A percentile compares a stretch with the other conserved stretches of the same genome.
Conservation (phyloP, 1,140 invertebrate genomes). For the Pogonomyrmex barbatus region DNA sequence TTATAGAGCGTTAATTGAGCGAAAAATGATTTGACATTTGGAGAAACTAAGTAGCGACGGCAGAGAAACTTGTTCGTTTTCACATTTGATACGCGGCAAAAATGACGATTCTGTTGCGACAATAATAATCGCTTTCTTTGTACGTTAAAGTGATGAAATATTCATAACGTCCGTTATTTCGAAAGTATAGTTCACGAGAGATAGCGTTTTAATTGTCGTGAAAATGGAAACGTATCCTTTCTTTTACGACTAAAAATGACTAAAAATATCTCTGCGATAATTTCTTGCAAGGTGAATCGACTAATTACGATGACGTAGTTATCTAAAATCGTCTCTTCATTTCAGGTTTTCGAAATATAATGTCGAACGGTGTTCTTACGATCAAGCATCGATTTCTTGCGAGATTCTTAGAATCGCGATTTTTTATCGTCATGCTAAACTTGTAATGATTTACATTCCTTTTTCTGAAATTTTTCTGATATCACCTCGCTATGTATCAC, state of each 20-base stretch:
- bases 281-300: background rate
- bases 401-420: background rate
- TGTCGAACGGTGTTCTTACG: background rate
- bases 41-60: background rate
- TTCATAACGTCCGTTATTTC: background rate
- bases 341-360: background rate
- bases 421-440: background rate
- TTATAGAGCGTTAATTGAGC: background rate
- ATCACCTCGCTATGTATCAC: background rate
- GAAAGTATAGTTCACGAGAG: background rate
- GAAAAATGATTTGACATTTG: background rate
- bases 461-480: constrained; percentile 11
- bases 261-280: background rate
- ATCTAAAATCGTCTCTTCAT: background rate
- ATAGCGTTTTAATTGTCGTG: background rate
- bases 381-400: background rate
- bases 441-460: background rate
- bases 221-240: background rate
- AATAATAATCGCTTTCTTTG: constrained; percentile 5
- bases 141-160: background rate
- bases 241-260: background rate
- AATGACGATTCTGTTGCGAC: background rate
- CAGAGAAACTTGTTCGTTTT: constrained; percentile 4
- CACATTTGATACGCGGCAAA: background rate
- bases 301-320: background rate